Base-by-base conservation (phyloP, 2,113 vertebrate species). In the Passer domesticus region DNA sequence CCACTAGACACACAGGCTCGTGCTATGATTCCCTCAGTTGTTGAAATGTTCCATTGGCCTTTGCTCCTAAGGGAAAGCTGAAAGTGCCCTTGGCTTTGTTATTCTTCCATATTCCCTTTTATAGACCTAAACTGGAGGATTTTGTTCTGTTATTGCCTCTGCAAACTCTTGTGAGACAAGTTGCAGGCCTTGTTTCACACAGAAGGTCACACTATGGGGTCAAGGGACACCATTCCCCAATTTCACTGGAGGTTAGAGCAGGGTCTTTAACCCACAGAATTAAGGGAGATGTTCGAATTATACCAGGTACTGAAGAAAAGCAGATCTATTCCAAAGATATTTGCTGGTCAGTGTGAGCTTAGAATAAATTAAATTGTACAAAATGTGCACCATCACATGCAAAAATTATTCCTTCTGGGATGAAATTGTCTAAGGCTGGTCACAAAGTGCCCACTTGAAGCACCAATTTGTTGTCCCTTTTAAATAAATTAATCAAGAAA, bases 101-200 rank as follows among this genome's bases (percentile, higher is more conserved):
- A 28, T 33, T 63, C 10, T 75, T 74, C 56, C 21, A 76, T 13
- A 46, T 59, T 50, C 47, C 47, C 6, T 18, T 49, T 37, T 35
- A 2, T 4, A 70, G 19, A 39, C 10, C 7, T n/a, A 55, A 50
- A 8, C 1, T 55, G 35, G 35, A 66, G 11, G 1, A 53, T 0
- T 8, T 14, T 44, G 6, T 22, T 77, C 24, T 43, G 4, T 41
- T 78, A 37, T 3, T 43, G 21, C 3, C 12, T 58, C 55, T 60
- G 28, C 37, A 69, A 33, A 22, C 41, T 37, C 50, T 19, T 62
- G 20, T 50, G 56, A 82, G 39, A 8, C 8, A 66, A 41, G 12
- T 9, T 77, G 14, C 11, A 80, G 58, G 28, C 8, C 19, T 60
- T 59, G 15, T 30, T 83, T 21, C 23, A 49, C 0, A 1, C 31